These are phyloP conservation scores for Ptilodon capucinus DNA, from an alignment of 2,888 invertebrate species.

Conservation along the genomic window DNA sequence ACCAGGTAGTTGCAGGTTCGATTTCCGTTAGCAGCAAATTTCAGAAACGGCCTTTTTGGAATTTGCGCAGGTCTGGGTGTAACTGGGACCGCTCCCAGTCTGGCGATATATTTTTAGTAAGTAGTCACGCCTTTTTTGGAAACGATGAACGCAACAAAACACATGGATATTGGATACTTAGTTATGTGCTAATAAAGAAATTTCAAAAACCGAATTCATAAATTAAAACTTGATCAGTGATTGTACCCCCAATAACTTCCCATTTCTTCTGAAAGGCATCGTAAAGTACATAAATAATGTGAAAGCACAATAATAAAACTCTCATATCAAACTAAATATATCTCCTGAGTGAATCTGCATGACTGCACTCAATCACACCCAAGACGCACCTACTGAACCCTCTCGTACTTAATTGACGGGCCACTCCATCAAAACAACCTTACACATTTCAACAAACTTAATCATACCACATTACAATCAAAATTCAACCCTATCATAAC, in stretches of 20 bases:
- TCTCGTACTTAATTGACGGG: slow-evolving; percentile 76
- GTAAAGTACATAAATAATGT: not conserved
- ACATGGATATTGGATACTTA: too few relatives aligned
- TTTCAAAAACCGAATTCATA: too few relatives aligned
- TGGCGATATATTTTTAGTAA: too few relatives aligned
- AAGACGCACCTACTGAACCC: slow-evolving; percentile 61
- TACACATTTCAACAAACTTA: slow-evolving; percentile 50
- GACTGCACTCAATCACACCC: slow-evolving; percentile 75
- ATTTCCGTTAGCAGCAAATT: too few relatives aligned
- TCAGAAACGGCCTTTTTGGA: too few relatives aligned
- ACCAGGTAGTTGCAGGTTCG: too few relatives aligned
- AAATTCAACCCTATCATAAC: slow-evolving; percentile 43
- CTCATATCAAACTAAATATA: slow-evolving; percentile 21
- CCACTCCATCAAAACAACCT: slow-evolving; percentile 78
- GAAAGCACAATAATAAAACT: slow-evolving; percentile 7
- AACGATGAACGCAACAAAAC: too few relatives aligned
- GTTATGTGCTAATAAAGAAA: too few relatives aligned
- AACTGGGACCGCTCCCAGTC: too few relatives aligned
- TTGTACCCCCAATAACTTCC: not conserved
- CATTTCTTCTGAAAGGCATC: not conserved
- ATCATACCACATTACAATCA: slow-evolving; percentile 25
- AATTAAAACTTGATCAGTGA: not conserved
- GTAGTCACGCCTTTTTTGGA: too few relatives aligned
- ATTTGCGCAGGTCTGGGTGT: too few relatives aligned
- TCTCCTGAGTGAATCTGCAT: slow-evolving; percentile 67